These are phyloP conservation scores for Odocoileus hemionus DNA, from an alignment of 2,113 vertebrate genomes.

Conservation along the genomic window DNA sequence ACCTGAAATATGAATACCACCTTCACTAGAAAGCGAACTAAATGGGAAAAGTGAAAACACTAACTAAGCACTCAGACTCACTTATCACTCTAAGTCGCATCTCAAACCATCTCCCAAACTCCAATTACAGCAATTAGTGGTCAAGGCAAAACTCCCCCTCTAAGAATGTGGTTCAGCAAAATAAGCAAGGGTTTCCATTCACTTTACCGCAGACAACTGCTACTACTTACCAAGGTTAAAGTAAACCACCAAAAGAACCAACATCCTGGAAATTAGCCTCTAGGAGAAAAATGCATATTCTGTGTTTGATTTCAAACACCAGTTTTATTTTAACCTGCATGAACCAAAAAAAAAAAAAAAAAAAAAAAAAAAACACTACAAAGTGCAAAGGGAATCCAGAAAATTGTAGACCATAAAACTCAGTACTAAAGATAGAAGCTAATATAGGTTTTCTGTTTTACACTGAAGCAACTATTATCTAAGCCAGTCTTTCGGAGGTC, in stretches of 20 bases:
- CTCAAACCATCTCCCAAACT: not conserved
- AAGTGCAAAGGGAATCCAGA: not conserved
- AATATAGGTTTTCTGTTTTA: not conserved
- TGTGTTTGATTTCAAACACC: not conserved
- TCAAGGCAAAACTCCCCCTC: constrained; percentile 3
- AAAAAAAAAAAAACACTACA: not conserved
- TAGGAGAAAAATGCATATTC: not conserved
- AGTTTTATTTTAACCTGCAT: not conserved
- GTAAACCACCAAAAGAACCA: constrained; percentile 22
- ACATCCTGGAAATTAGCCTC: constrained; percentile 1
- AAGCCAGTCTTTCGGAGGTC: not conserved
- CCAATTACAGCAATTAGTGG: constrained; percentile 34
- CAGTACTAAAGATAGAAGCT: not conserved
- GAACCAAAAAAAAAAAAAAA: not conserved
- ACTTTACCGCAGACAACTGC: not conserved
- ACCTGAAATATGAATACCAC: not conserved
- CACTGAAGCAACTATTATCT: not conserved
- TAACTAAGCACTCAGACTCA: not conserved
- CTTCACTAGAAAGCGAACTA: not conserved
- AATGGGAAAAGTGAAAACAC: constrained; percentile 18
- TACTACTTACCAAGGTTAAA: not conserved
- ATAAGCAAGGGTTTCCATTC: not conserved
- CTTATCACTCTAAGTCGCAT: constrained; percentile 5
- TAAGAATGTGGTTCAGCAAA: constrained; percentile 17
- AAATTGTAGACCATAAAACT: not conserved